These are phyloP conservation scores for Tiliacea citrago DNA, from an alignment of 2,888 invertebrate genomes.

Conservation along the genomic window DNA sequence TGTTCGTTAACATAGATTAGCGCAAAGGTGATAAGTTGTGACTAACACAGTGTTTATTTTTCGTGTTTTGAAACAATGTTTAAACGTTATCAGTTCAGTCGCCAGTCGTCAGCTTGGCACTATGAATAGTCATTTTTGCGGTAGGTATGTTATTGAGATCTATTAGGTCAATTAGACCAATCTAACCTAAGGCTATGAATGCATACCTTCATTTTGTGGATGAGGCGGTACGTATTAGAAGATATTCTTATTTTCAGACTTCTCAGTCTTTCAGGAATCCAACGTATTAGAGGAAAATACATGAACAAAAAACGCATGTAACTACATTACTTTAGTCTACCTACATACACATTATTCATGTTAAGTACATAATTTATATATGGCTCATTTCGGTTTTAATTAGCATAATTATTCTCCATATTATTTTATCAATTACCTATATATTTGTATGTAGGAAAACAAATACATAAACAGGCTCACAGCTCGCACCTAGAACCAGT, in stretches of 20 bases:
- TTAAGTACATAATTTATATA: too few relatives aligned
- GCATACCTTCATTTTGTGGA: conserved; percentile 14
- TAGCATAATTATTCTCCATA: conserved; percentile 16
- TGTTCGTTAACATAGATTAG: conserved; percentile 39
- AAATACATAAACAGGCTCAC: conserved; percentile 41
- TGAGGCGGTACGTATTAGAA: not conserved
- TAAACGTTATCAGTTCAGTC: conserved; percentile 40
- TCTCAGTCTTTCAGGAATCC: not conserved
- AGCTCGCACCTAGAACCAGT: conserved; percentile 59
- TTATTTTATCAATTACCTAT: conserved; percentile 1
- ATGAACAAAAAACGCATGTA: not conserved
- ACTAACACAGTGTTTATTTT: conserved; percentile 48
- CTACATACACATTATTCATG: not conserved
- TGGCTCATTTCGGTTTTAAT: conserved; percentile 13
- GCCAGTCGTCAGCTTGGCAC: conserved; percentile 26
- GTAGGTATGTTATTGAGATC: conserved; percentile 24
- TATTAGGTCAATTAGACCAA: conserved; percentile 69
- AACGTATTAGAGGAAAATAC: not conserved
- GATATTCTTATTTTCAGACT: not conserved
- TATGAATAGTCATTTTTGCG: conserved; percentile 35
- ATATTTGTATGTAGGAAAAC: conserved; percentile 37
- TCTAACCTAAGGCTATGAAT: conserved; percentile 45
- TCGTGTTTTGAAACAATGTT: conserved; percentile 49
- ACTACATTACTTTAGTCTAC: not conserved
- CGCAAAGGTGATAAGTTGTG: conserved; percentile 45